Evolutionary conservation across 2,797 vertebrate species (phyloP), one percentile per base, ranked within the genome.

Genomic region (Myotis planiceps): DNA sequence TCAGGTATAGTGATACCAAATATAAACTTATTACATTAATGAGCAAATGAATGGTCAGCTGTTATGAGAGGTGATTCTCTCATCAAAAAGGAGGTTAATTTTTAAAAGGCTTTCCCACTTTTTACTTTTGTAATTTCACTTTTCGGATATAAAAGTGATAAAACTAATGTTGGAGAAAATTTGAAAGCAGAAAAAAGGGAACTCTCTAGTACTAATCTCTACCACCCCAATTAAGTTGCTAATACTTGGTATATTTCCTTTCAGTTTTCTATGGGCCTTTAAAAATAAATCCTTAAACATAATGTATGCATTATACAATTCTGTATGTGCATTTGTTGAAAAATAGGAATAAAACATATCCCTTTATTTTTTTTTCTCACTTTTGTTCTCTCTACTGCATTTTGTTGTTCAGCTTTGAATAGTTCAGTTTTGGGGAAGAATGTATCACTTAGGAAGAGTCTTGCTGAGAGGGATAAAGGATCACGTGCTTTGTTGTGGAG

Each of bases 371-470:
- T 23, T 90, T 49, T 47, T 37, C 53, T 91, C 19, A 39, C 49
- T 92, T 88, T 63, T n/a, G 29, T 81, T 76, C 32, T 87, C 53
- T 68, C 42, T 85, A 14, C 37, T 69, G 16, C 16, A 42, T 84
- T 75, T 89, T 89, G 85, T 80, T 92, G 29, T 86, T 94, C 27
- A 90, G 71, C 49, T 68, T 92, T 92, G 63, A 94, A 90, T 79
- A 94, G 55, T 94, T 85, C 18, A 66, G 72, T 71, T 89, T 58
- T 68, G 45, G 47, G 76, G 83, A 79, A 63, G 53, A 84, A 85
- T 81, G 84, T 88, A 60, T 96, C 53, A 88, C 72, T 85, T 88
- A 91, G 60, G 63, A 86, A 88, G 60, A 85, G n/a, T 19, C 66
- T 32, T 55, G 19, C 74, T 81, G 23, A 84, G 42, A 90, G 12